Conservation (phyloP, 2,797 vertebrate genomes). For the Fratercula arctica region DNA sequence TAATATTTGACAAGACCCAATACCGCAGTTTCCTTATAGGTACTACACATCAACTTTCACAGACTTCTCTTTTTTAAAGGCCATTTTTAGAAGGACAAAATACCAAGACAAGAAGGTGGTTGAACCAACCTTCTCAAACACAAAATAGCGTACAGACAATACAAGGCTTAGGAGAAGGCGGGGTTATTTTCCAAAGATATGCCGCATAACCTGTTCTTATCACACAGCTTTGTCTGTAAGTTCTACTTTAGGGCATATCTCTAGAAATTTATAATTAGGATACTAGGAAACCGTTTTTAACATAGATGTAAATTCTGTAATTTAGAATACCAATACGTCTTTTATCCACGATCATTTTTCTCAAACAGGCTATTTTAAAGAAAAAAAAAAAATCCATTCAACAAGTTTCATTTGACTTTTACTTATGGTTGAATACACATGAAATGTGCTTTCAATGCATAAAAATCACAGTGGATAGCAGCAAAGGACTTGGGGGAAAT, state of each 20-base stretch:
- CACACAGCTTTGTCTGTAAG: conserved; percentile 30
- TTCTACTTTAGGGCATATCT: conserved; percentile 18
- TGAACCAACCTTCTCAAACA: conserved; percentile 30
- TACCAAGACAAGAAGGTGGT: background rate
- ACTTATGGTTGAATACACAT: conserved; percentile 78
- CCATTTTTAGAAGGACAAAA: conserved; percentile 60
- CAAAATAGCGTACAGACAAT: conserved; percentile 39
- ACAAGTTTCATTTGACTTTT: conserved; percentile 72
- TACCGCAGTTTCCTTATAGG: background rate
- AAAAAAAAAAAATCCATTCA: conserved; percentile 62
- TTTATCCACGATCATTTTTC: conserved; percentile 10
- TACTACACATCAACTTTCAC: background rate
- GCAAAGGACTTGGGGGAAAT: conserved; percentile 77
- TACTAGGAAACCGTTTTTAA: conserved; percentile 42
- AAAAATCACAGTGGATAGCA: conserved; percentile 87
- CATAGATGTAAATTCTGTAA: conserved; percentile 31
- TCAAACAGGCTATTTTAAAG: conserved; percentile 58
- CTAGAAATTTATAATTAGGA: background rate
- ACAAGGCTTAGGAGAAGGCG: conserved; percentile 51
- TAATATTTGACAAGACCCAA: background rate
- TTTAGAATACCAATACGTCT: conserved; percentile 36
- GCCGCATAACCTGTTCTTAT: conserved; percentile 38
- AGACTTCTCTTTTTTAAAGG: conserved; percentile 33
- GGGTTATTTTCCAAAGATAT: conserved; percentile 21
- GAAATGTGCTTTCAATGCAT: conserved; percentile 85